These are phyloP conservation scores for Prosapia bicincta DNA, from an alignment of 2,888 invertebrate species.

Conservation along the genomic window DNA sequence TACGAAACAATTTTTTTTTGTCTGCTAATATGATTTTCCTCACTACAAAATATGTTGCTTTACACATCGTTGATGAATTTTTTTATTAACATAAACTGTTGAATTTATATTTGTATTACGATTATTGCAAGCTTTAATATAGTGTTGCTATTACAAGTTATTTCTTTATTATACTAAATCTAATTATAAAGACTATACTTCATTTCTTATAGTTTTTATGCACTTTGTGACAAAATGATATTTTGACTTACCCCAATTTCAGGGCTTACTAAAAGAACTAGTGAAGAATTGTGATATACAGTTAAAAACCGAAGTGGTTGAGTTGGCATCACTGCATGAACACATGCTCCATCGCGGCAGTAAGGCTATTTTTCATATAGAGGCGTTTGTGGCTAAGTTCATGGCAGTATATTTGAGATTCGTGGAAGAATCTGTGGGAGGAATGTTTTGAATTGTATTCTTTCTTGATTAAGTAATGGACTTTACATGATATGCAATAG, in stretches of 20 bases:
- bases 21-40: too few relatives aligned
- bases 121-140: too few relatives aligned
- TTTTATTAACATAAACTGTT: too few relatives aligned
- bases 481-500: not conserved
- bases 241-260: slow-evolving; percentile 35
- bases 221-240: not conserved
- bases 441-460: slow-evolving; percentile 48
- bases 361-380: slow-evolving; percentile 94
- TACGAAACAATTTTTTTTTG: too few relatives aligned
- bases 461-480: not conserved
- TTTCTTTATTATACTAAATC: too few relatives aligned
- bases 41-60: too few relatives aligned
- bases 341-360: slow-evolving; percentile 89
- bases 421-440: slow-evolving; percentile 67
- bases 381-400: slow-evolving; percentile 95
- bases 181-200: too few relatives aligned
- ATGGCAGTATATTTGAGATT: slow-evolving; percentile 93
- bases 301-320: slow-evolving; percentile 80
- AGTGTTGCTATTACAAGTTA: too few relatives aligned
- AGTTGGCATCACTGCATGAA: slow-evolving; percentile 86
- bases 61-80: too few relatives aligned
- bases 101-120: too few relatives aligned
- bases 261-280: slow-evolving; percentile 76
- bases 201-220: too few relatives aligned
- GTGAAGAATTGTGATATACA: slow-evolving; percentile 87